Conservation (phyloP, 2,113 vertebrate species). For the Erythrocercus mccallii region DNA sequence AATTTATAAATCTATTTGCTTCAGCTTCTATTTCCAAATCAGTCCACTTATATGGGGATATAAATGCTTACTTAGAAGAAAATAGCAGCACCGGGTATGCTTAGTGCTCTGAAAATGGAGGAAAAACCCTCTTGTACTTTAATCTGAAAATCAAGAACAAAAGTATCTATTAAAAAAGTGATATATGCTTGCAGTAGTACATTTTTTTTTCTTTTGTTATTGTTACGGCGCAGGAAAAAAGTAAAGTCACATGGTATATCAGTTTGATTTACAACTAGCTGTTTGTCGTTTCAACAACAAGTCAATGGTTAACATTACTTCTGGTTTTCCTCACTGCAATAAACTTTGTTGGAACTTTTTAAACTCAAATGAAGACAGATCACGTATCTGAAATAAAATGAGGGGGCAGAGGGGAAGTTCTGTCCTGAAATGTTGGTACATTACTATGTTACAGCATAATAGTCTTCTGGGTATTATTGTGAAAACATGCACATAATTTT, state of each 20-base stretch:
- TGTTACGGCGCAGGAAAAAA: not conserved
- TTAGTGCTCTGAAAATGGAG: not conserved
- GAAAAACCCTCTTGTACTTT: fast-evolving
- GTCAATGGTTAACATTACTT: not conserved
- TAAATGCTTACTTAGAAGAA: not conserved
- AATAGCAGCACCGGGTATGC: not conserved
- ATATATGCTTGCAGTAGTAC: not conserved
- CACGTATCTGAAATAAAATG: not conserved
- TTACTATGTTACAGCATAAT: not conserved
- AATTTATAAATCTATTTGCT: not conserved
- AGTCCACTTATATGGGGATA: not conserved
- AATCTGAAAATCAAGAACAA: not conserved
- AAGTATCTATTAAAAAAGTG: not conserved
- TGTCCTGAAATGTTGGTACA: not conserved
- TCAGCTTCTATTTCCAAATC: not conserved
- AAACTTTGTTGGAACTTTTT: not conserved
- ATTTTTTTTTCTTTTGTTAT: not conserved
- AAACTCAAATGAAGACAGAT: not conserved
- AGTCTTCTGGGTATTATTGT: not conserved
- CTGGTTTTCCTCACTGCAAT: not conserved
- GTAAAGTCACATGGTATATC: not conserved
- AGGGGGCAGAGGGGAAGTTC: not conserved
- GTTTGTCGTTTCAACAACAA: not conserved
- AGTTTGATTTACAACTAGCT: not conserved
- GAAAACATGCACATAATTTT: not conserved